Base-by-base conservation (phyloP, 92 coral and sea anemone species). In the Palythoa grandis region DNA sequence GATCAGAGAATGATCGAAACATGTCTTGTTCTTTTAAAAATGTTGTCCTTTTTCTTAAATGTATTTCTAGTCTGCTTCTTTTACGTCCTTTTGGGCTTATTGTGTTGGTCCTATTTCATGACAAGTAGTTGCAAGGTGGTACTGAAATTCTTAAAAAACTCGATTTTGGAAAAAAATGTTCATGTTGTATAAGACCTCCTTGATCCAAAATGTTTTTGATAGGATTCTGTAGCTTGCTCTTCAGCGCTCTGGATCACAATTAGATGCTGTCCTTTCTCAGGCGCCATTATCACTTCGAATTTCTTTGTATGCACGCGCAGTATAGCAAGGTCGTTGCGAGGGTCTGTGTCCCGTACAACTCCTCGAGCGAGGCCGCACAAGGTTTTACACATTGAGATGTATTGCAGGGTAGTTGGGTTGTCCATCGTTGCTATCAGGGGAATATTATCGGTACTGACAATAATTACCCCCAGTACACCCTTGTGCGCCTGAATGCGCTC, bases 201-300 rank as follows among this genome's bases (percentile, higher is more conserved):
- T 67, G 79, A 22, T 89, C 92, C 40, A 89, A 37, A 29, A 89
- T 79, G 20, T 24, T 78, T 72, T 86, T 86, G 6, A 82, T 79
- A 8, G 88, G 87, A 68, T 90, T 92, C 54, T 87, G 92, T 11
- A 40, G 43, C n/a, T n/a, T 89, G 89, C 52, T 85, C 92, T 43
- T 80, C 85, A 29, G 89, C 92, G 43, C 93, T 88, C 83, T 94
- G 98, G 52, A 94, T 94, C 63, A 94, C 98, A 22, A 94, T 94
- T 86, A 94, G 77, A 53, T 78, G 54, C 48, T 90, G 92, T 66
- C 95, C 92, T 15, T 88, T 89, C 77, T 88, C 91, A 0, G 98
- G 98, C n/a, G 98, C 98, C 95, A 94, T 94, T 14, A 94, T 94
- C 10, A 94, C 91, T 70, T 94, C 98, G 70, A 92, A 58, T 78